A percentile compares a stretch with the other conserved stretches of the same genome.
Evolutionary conservation across 92 coral and sea anemone genomes (phyloP).

Genomic region (Zoanthus sociatus): DNA sequence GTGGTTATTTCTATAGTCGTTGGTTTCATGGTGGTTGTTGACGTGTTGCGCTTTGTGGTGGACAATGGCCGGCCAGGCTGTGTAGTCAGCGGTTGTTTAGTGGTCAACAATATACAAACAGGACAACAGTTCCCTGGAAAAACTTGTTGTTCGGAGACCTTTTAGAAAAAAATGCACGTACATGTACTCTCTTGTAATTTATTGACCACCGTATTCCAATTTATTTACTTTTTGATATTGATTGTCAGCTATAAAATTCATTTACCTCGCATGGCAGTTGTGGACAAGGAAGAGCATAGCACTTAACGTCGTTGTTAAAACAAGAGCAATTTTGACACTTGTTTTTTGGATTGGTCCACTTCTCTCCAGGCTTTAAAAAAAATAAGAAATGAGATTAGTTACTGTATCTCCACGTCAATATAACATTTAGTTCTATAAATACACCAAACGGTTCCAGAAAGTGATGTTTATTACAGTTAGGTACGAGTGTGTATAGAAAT

Average conservation of each 20-base stretch:
- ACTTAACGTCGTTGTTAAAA: constrained; percentile 62
- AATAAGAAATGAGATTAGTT: background rate
- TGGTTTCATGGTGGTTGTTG: constrained; percentile 31
- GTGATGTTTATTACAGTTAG: too few relatives aligned
- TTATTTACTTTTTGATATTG: background rate
- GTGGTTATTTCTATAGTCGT: background rate
- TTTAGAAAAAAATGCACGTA: background rate
- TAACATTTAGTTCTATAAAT: background rate
- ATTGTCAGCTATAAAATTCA: background rate
- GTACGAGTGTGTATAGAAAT: too few relatives aligned
- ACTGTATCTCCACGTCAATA: background rate
- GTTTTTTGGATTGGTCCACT: constrained; percentile 57
- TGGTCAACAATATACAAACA: constrained; percentile 45
- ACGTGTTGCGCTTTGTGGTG: background rate
- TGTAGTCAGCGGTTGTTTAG: constrained; percentile 20
- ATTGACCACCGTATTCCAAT: background rate
- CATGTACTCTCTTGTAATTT: background rate
- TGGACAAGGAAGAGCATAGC: constrained; percentile 63
- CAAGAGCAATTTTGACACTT: constrained; percentile 69
- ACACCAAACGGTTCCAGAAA: too few relatives aligned
- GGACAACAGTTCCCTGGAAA: constrained; percentile 56
- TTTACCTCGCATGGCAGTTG: constrained; percentile 54
- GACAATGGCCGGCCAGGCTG: background rate
- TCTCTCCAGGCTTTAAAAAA: constrained; percentile 63
- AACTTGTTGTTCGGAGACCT: constrained; percentile 52